Evolutionary conservation across 2,888 invertebrate genomes (phyloP).

Genomic region (Phalangium opilio): DNA sequence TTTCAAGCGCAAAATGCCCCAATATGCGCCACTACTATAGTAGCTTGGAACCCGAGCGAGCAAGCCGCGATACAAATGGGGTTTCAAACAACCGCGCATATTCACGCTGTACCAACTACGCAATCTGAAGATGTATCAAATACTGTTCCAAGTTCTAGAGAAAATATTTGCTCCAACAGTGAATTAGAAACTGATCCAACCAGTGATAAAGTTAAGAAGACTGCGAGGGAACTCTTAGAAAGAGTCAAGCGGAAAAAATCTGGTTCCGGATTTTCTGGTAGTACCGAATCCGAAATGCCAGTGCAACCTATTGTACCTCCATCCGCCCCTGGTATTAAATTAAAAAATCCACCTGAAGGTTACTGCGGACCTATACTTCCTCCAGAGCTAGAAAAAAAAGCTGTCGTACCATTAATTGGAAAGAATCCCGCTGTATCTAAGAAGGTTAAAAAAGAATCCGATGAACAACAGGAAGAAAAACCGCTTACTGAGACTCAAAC

Average conservation of each 20-base stretch:
- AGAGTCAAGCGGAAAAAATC: neutral
- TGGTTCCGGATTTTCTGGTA: too few species aligned
- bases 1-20: too few species aligned
- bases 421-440: neutral
- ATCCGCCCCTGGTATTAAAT: neutral
- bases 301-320: too few species aligned
- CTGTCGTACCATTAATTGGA: neutral
- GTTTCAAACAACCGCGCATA: too few species aligned
- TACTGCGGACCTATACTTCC: slow-evolving; percentile 1
- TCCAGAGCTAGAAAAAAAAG: neutral
- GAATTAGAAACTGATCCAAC: neutral
- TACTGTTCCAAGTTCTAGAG: neutral
- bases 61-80: too few species aligned
- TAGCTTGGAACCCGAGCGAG: too few species aligned
- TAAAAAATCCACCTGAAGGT: slow-evolving; percentile 1
- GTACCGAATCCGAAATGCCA: too few species aligned
- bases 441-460: neutral
- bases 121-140: too few species aligned
- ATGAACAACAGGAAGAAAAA: neutral
- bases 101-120: too few species aligned
- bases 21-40: too few species aligned
- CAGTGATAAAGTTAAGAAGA: neutral
- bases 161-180: neutral
- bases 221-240: neutral
- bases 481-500: neutral